Evolutionary conservation across 2,888 invertebrate genomes (phyloP).

Genomic region (Rhagonycha fulva): DNA sequence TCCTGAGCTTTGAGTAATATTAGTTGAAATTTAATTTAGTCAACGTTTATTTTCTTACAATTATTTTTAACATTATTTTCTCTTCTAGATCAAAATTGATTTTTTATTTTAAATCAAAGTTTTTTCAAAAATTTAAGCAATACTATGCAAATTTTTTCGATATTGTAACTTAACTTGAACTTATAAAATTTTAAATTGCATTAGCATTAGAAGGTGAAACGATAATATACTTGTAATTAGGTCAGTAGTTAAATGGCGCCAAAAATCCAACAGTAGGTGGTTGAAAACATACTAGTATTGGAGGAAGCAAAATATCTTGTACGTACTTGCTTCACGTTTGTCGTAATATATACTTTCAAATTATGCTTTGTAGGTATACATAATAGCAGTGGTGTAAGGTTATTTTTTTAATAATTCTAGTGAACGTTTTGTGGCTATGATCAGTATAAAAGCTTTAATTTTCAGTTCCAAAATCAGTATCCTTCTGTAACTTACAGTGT

Average conservation of each 20-base stretch:
- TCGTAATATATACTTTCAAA: constrained; percentile 45
- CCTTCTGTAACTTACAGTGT: constrained; percentile 39
- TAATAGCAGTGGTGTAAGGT: constrained; percentile 39
- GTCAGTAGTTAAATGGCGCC: constrained; percentile 36
- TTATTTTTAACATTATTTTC: too few relatives aligned
- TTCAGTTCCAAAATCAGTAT: constrained; percentile 34
- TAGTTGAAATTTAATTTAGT: too few relatives aligned
- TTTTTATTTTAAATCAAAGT: too few relatives aligned
- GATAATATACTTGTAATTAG: constrained; percentile 19
- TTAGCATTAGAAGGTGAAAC: not conserved
- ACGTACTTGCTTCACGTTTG: constrained; percentile 39
- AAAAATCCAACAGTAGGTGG: constrained; percentile 36
- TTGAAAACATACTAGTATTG: constrained; percentile 12
- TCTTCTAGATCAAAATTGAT: too few relatives aligned
- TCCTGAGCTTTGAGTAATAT: too few relatives aligned
- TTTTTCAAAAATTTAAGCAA: too few relatives aligned
- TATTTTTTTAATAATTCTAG: constrained; percentile 42
- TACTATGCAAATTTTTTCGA: too few relatives aligned
- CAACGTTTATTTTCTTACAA: too few relatives aligned
- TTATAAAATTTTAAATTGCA: not conserved
- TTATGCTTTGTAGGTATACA: constrained; percentile 41
- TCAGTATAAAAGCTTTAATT: constrained; percentile 42
- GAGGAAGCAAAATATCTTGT: constrained; percentile 35
- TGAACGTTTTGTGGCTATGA: constrained; percentile 43
- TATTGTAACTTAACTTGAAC: too few relatives aligned